Conservation (phyloP, 2,888 invertebrate species). For the Linyphia triangularis region DNA sequence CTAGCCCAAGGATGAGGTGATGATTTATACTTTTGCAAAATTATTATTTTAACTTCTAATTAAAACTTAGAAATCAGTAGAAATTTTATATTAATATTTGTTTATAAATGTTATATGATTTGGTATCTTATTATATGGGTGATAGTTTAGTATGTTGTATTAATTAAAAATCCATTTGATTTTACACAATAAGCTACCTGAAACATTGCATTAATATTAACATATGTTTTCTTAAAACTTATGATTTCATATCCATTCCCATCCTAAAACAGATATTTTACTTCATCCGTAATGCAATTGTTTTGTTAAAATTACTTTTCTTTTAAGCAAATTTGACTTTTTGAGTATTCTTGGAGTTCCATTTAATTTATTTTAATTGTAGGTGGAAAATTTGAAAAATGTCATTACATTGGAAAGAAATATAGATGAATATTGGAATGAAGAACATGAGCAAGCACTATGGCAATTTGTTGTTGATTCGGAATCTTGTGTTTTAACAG, state of each 20-base stretch:
- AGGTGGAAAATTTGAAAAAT: conserved; percentile 66
- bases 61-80: too few relatives aligned
- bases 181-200: too few relatives aligned
- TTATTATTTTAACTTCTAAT: too few relatives aligned
- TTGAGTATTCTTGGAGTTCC: not conserved
- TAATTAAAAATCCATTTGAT: too few relatives aligned
- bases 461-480: conserved; percentile 67
- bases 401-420: conserved; percentile 42
- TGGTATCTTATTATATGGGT: too few relatives aligned
- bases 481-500: conserved; percentile 21
- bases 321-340: not conserved
- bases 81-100: too few relatives aligned
- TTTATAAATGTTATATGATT: too few relatives aligned
- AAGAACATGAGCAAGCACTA: conserved; percentile 57
- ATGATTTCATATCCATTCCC: not conserved
- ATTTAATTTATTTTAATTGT: not conserved
- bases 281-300: too few relatives aligned
- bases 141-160: too few relatives aligned
- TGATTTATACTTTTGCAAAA: too few relatives aligned
- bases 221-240: not conserved
- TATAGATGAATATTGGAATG: conserved; percentile 48
- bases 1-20: too few relatives aligned
- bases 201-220: too few relatives aligned
- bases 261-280: not conserved
- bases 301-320: not conserved